These are phyloP conservation scores for Trachymyrmex septentrionalis DNA, from an alignment of 1,140 invertebrate species.

Conservation along the genomic window DNA sequence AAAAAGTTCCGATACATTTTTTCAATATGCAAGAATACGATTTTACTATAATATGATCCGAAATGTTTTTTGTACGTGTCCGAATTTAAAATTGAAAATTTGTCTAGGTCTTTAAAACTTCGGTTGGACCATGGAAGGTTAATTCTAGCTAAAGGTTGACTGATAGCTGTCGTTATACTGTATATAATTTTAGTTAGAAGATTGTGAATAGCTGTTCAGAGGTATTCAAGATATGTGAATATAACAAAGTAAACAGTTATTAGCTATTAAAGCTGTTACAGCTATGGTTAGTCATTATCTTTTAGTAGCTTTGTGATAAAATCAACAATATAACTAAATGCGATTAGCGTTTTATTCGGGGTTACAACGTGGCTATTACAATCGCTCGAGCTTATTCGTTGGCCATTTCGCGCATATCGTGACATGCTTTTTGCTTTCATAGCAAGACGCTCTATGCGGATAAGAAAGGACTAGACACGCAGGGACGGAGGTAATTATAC, in stretches of 20 bases:
- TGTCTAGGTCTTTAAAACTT: no score
- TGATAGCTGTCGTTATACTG: background rate
- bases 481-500: conserved; percentile 49
- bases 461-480: conserved; percentile 62
- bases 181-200: background rate
- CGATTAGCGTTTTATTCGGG: conserved; percentile 19
- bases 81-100: no score
- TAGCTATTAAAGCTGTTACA: background rate
- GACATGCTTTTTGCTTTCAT: conserved; percentile 18
- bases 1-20: no score
- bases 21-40: no score
- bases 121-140: background rate
- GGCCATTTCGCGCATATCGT: conserved; percentile 25
- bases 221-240: background rate
- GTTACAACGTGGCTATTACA: conserved; percentile 21
- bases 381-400: conserved; percentile 24
- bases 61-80: no score
- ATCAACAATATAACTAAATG: background rate
- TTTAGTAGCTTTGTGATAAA: background rate
- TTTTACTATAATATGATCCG: no score
- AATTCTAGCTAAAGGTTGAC: background rate
- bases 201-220: background rate
- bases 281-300: background rate
- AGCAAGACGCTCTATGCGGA: conserved; percentile 47
- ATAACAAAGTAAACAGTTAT: conserved; percentile 7